phyloP scores from a whole-genome alignment of 2,113 vertebrate genomes.

The Ammospiza nelsoni region DNA sequence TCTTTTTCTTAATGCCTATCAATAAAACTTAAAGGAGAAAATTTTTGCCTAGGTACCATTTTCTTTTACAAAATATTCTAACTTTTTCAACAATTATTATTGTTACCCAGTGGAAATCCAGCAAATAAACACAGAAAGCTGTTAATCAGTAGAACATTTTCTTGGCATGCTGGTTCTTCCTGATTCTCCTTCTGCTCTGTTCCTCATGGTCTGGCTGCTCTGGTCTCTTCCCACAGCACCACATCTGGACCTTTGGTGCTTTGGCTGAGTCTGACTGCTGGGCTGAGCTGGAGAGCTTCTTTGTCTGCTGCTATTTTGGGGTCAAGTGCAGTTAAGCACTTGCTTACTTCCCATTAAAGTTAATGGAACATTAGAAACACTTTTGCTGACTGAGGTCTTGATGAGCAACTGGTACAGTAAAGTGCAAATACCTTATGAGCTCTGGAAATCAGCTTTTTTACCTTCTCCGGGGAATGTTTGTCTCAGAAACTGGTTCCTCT shows the following conservation, averaged over 20 bases:
- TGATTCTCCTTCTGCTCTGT: background rate
- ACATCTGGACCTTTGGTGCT: background rate
- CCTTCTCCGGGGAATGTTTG: background rate
- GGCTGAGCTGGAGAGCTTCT: slow-evolving; percentile 29
- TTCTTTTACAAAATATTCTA: background rate
- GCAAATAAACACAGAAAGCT: background rate
- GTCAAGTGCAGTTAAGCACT: background rate
- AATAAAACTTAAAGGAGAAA: background rate
- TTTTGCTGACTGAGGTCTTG: slow-evolving; percentile 25
- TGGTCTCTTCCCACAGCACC: background rate
- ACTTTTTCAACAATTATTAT: background rate
- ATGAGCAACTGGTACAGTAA: background rate
- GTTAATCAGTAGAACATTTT: background rate
- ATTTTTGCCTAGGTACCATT: background rate
- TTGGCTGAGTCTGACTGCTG: background rate
- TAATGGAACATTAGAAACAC: background rate
- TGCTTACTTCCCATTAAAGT: slow-evolving; percentile 40
- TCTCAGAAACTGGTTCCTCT: background rate
- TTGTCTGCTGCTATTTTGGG: slow-evolving; percentile 34
- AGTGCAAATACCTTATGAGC: background rate
- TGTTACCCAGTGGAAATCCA: background rate
- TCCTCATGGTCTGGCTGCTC: background rate
- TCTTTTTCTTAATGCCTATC: background rate
- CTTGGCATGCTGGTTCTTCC: background rate
- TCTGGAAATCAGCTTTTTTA: background rate